Base-by-base conservation (phyloP, 2,797 vertebrate species). In the Pogoniulus pusillus region DNA sequence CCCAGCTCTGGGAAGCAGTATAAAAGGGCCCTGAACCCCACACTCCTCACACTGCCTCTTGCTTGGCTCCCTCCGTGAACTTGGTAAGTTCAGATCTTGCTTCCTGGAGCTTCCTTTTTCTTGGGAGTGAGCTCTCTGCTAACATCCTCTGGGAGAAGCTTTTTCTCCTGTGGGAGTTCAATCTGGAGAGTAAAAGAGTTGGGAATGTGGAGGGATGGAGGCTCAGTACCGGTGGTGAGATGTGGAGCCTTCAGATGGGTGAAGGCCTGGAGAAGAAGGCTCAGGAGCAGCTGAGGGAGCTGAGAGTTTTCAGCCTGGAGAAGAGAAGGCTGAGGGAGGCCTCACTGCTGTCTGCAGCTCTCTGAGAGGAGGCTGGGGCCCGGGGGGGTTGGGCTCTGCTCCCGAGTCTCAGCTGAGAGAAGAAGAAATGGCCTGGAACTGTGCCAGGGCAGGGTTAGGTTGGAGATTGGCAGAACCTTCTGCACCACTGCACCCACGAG, bases 11-110 rank as follows among this genome's bases (percentile, higher is more conserved):
- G 18, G 60, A 4, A 82, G 47, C 51, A 5, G 2, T 95, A 96
- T 96, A 96, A 94, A 96, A 94, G 76, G 2, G 2, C 70, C 83
- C 34, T 9, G 10, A 26, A 2, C 14, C 20, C 55, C 7, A 1
- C 0, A 0, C 47, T 87, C 41, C 83, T 81, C 85, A 87, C 82
- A 58, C 4, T 1, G 5, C 59, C 76, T 81, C 82, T 81, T 34
- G 73, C 4, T 20, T 91, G 54, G 47, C 73, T 59, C 66, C 26
- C 87, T 82, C 12, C 0, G 34, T 39, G 37, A 89, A 35, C 76
- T 69, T 5, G 89, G 94, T 95, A 51, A 96, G 95, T 93, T 29
- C 65, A 7, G 35, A 54, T 6, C 39, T 2, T 0, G 0, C 20
- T 88, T 63, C 30, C 1, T 4, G 34, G 30, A 47, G 29, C 18